Base-by-base conservation (phyloP, 2,797 vertebrate genomes). In the Momotus momota region DNA sequence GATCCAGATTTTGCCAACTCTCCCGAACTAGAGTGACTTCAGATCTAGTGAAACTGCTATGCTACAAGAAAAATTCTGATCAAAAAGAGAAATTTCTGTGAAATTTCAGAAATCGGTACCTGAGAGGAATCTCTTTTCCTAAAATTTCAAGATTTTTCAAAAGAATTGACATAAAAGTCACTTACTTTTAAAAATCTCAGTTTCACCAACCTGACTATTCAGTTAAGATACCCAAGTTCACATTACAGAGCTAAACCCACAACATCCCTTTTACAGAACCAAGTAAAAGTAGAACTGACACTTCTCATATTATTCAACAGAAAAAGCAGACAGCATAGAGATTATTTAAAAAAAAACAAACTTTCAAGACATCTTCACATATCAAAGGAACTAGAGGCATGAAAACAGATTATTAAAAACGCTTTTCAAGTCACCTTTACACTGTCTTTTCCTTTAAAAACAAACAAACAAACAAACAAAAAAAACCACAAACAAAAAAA, bases 1-100 rank as follows among this genome's bases (percentile, higher is more conserved):
- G n/a, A 85, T 43, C 4, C 67, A 73, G 6, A 81, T 69, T 74
- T 57, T 71, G 26, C 22, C 18, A 82, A 35, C 27, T 55, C 14
- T 81, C 15, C 9, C 1, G 0, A 94, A 79, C 12, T 17, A 60
- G 1, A 2, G 46, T 26, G 33, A 86, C 33, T 48, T 8, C 0
- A 83, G 58, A 80, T 70, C 52, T 58, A 62, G 21, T 40, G 26
- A 73, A 94, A 89, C 17, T 62, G 33, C 33, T 57, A 40, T 5
- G 73, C 6, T 23, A 57, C 29, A 82, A 82, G 27, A 58, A 62
- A 66, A 66, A 88, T 35, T 35, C 35, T 35, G 35, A 70, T n/a
- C 16, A 41, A 58, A 71, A 72, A 12, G 21, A 71, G 19, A 86
- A 73, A 58, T 41, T 51, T 19, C 23, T 27, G 10, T 70, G 25